Base-by-base conservation (phyloP, 2,888 invertebrate species). In the Panzeria rudis region DNA sequence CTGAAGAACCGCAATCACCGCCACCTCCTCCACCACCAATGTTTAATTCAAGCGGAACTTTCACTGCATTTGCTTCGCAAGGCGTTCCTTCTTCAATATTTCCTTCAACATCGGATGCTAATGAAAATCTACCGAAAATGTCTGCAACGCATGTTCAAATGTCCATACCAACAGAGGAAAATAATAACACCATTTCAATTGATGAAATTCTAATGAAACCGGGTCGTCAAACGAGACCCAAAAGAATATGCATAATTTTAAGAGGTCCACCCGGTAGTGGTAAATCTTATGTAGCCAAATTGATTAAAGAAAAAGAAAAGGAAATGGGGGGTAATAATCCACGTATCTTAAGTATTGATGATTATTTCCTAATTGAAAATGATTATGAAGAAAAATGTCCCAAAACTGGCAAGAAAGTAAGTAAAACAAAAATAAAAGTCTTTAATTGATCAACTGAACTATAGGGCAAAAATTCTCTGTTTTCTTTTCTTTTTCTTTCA, bases 251-350 rank as follows among this genome's bases (percentile, higher is more conserved):
- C 38, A 95, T 98, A 80, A 96, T 99, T 88, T 93, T 99, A 68
- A 94, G 99, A 91, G 99, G 99, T 5, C 96, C 97, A 17, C 98
- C 99, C 0, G 99, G 99, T 11, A 97, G 98, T 92, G 99, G 99
- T 47, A 99, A 99, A 93, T 97, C 98, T 8, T 96, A 96, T 92
- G 94, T 97, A 84, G 97, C 98, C 0, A 97, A 97, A 93, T 93
- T 97, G 83, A 97, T 98, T 87, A 97, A 98, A 91, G 95, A 95
- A 82, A 94, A 94, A 90, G 96, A 96, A 94, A 95, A 97, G 0
- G 97, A 97, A 91, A 95, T 96, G 93, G 96, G 97, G 52, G 98
- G 97, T 6, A 95, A 96, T 79, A 96, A 97, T n/a, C 98, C 97
- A 0, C 94, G 98, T 87, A 97, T 99, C 89, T 94, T 99, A 90